Conservation (phyloP, 2,888 invertebrate genomes). For the Liodrosophila aerea region DNA sequence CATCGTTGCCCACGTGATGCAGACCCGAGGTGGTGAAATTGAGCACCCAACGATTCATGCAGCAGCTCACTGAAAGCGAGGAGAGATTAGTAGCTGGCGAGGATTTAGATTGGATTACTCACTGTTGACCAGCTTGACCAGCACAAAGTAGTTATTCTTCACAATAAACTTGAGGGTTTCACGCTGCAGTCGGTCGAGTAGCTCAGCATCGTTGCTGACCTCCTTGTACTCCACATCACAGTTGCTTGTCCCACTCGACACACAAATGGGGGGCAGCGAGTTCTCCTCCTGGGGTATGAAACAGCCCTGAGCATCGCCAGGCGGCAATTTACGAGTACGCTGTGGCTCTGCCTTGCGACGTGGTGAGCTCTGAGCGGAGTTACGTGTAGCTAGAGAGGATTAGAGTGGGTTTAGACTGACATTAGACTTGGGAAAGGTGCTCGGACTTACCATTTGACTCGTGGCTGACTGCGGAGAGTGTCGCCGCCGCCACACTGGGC, state of each 20-base stretch:
- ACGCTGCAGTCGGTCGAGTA: conserved; percentile 85
- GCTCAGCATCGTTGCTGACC: conserved; percentile 83
- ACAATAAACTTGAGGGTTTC: conserved; percentile 88
- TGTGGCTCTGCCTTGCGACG: conserved; percentile 56
- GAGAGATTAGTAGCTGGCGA: conserved; percentile 4
- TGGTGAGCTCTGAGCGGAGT: conserved; percentile 57
- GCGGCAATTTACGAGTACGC: conserved; percentile 71
- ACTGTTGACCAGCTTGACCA: conserved; percentile 89
- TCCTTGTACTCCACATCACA: conserved; percentile 79
- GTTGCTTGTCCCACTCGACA: conserved; percentile 56
- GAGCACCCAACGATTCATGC: conserved; percentile 88
- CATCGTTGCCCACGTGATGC: conserved; percentile 91
- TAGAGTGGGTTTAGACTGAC: background rate
- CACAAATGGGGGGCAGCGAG: conserved; percentile 84
- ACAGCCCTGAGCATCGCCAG: conserved; percentile 75
- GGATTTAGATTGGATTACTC: conserved; percentile 81
- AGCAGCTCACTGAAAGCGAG: conserved; percentile 87
- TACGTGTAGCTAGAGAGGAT: conserved; percentile 46
- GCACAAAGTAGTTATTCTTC: conserved; percentile 88
- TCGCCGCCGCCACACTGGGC: conserved; percentile 75
- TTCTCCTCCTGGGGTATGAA: conserved; percentile 82
- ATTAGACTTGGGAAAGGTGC: too few relatives aligned
- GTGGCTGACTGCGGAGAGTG: conserved; percentile 53
- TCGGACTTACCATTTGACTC: too few relatives aligned
- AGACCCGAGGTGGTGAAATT: conserved; percentile 90